Evolutionary conservation across 2,888 invertebrate genomes (phyloP), one percentile per base, ranked within the genome.

Genomic region (Lochmaea crataegi): DNA sequence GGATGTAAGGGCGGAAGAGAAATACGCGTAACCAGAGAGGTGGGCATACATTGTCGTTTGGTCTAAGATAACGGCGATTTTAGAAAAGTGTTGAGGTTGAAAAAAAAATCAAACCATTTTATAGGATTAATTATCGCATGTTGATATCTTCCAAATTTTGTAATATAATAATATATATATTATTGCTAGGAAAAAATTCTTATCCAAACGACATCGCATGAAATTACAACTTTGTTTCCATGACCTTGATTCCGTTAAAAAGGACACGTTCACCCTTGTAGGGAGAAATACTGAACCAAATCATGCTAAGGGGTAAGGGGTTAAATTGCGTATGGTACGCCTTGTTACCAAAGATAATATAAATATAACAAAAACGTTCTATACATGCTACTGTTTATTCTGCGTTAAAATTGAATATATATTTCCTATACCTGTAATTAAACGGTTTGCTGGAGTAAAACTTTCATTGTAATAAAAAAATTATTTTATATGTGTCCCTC

Each of bases 281-380:
- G 69, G 58, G 71, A 58, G 74, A 69, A 74, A 65, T 70, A 72
- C 63, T 77, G 77, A 71, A 74, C 73, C 77, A 79, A 22, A 10
- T 6, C 51, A 61, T 18, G 32, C 38, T 68, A 14, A 14, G 82
- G 82, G 79, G 80, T 76, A 82, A 79, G 80, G 80, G 77, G 78
- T 75, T 73, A 74, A 80, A 82, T 78, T 84, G 83, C 83, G 84
- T 84, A 83, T 86, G 86, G 86, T 86, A 86, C 86, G 86, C 83
- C 83, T 84, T 86, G 86, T 84, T 86, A 86, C 86, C 84, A 82
- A 83, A 83, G 83, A 81, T 80, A 81, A 80, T 81, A 82, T n/a
- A n/a, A n/a, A 80, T 81, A 82, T 82, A 83, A 82, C 84, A 83
- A 84, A 83, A 84, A 84, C 84, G 83, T 83, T 84, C 83, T 84